These are phyloP conservation scores for Zeugodacus cucurbitae DNA, from an alignment of 1,140 invertebrate species.

Conservation along the genomic window DNA sequence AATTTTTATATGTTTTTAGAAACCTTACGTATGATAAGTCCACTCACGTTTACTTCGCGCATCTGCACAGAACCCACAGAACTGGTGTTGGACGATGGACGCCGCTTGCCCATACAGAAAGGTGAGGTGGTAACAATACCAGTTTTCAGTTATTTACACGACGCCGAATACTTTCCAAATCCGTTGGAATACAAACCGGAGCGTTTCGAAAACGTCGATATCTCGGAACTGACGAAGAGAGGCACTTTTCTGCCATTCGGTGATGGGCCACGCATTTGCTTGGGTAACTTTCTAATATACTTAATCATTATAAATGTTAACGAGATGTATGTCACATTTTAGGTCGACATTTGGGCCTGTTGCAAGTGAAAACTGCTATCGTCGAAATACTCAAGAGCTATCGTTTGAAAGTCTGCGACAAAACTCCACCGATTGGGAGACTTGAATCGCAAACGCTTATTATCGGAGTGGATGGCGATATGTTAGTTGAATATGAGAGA, in stretches of 20 bases:
- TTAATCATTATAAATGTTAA: no score
- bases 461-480: slow-evolving; percentile 25
- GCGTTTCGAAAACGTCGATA: slow-evolving; percentile 65
- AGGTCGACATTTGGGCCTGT: not conserved
- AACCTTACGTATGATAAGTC: slow-evolving; percentile 57
- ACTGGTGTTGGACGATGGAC: slow-evolving; percentile 47
- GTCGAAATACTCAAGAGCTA: slow-evolving; percentile 7
- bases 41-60: slow-evolving; percentile 56
- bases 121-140: slow-evolving; percentile 71
- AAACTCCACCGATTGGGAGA: not conserved
- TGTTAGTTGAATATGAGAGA: not conserved
- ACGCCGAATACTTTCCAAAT: slow-evolving; percentile 75
- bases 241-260: slow-evolving; percentile 59
- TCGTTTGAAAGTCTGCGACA: not conserved
- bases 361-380: slow-evolving; percentile 12
- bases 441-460: slow-evolving; percentile 9
- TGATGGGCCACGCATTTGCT: slow-evolving; percentile 60
- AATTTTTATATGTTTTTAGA: slow-evolving; percentile 45
- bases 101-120: slow-evolving; percentile 55
- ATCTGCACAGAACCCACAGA: slow-evolving; percentile 54
- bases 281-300: slow-evolving; percentile 48
- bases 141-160: slow-evolving; percentile 71
- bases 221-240: slow-evolving; percentile 49
- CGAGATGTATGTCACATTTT: not conserved
- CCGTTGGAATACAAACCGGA: slow-evolving; percentile 80